Conservation (phyloP, 2,888 invertebrate species). For the Trissolcus japonicus region DNA sequence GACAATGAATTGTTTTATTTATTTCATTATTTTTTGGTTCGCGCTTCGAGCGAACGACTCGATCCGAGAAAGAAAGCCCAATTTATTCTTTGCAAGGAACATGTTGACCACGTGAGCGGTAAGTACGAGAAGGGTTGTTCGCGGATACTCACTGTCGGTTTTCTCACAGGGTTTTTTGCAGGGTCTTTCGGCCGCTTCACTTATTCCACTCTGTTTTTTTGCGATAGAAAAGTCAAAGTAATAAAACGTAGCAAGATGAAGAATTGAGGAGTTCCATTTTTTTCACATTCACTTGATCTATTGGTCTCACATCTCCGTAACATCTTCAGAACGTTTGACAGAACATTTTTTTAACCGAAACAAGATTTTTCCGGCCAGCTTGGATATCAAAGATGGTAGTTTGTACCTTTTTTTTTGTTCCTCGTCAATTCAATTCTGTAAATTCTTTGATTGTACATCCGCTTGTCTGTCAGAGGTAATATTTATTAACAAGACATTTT, state of each 20-base stretch:
- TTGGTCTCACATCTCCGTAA: no score
- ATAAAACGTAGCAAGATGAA: no score
- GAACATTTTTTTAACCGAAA: no score
- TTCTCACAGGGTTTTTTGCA: conserved; percentile 61
- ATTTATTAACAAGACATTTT: conserved; percentile 49
- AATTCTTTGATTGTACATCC: conserved; percentile 13
- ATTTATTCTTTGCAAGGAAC: conserved; percentile 71
- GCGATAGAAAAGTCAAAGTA: no score
- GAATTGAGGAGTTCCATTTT: no score
- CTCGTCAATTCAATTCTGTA: conserved; percentile 24
- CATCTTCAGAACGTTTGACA: no score
- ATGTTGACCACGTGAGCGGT: conserved; percentile 73
- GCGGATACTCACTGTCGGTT: conserved; percentile 52
- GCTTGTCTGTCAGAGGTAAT: conserved; percentile 43
- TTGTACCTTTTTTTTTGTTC: conserved; percentile 11
- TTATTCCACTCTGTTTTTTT: conserved; percentile 10
- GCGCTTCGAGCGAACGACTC: conserved; percentile 60
- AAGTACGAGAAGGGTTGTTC: conserved; percentile 73
- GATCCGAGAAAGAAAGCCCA: conserved; percentile 56
- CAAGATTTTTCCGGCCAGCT: no score
- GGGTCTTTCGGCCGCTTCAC: conserved; percentile 13
- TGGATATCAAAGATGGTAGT: no score
- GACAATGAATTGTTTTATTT: background rate
- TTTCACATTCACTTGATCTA: no score
- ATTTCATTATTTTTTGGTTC: conserved; percentile 8